These are phyloP conservation scores for Hyposoter dolosus DNA, from an alignment of 2,888 invertebrate species.

Conservation along the genomic window DNA sequence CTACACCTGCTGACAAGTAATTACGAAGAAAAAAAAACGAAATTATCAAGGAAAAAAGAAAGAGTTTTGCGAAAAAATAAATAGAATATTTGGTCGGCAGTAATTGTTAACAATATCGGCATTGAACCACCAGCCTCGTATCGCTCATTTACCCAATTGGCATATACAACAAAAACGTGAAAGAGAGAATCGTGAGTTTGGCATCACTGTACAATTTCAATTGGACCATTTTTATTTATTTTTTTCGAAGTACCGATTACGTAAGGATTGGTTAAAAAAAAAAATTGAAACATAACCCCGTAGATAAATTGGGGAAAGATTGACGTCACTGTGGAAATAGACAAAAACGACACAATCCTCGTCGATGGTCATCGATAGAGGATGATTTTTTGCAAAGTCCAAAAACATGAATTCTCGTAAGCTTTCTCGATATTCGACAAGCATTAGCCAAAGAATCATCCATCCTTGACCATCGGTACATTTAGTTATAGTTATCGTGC, in stretches of 20 bases:
- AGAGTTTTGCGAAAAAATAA: conserved; percentile 17
- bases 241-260: conserved; percentile 36
- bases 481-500: conserved; percentile 73
- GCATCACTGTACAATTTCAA: conserved; percentile 82
- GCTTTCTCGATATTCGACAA: conserved; percentile 5
- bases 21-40: conserved; percentile 47
- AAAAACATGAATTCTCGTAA: not conserved
- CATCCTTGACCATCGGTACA: conserved; percentile 60
- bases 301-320: conserved; percentile 42
- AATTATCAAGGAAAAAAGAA: conserved; percentile 9
- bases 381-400: conserved; percentile 34
- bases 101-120: conserved; percentile 68
- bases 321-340: conserved; percentile 51
- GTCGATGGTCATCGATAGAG: conserved; percentile 46
- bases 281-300: conserved; percentile 22
- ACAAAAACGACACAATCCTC: conserved; percentile 47
- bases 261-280: conserved; percentile 42
- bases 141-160: conserved; percentile 77
- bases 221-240: conserved; percentile 39
- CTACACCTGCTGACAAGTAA: conserved; percentile 9
- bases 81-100: not conserved
- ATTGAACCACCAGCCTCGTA: conserved; percentile 78
- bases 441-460: conserved; percentile 29
- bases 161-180: conserved; percentile 73
- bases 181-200: conserved; percentile 81